Percentiles rank a stretch among this genome's conserved stretches.
Conservation (phyloP, 2,888 invertebrate genomes). For the Noctua janthe region DNA sequence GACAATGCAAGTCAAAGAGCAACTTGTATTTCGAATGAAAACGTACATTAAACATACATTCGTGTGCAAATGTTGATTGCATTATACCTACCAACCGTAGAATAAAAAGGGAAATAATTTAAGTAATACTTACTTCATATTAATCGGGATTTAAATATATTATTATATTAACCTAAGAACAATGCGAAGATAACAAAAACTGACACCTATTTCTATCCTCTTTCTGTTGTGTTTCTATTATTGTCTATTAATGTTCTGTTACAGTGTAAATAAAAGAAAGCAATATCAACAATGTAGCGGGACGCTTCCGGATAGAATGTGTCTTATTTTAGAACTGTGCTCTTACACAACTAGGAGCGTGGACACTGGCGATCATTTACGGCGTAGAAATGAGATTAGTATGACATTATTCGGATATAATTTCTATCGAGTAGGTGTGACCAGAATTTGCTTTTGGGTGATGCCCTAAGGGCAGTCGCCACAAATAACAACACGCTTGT, state of each 20-base stretch:
- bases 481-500: too few relatives aligned
- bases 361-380: constrained; percentile 1
- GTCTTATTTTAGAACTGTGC: constrained; percentile 30
- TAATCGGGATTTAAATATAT: not conserved
- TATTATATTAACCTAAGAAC: not conserved
- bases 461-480: not conserved
- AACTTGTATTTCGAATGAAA: not conserved
- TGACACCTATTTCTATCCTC: not conserved
- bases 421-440: not conserved
- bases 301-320: constrained; percentile 37
- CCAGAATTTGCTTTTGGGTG: not conserved
- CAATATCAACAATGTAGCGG: constrained; percentile 25
- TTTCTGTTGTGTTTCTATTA: not conserved
- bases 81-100: not conserved
- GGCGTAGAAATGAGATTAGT: not conserved
- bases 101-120: not conserved
- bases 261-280: constrained; percentile 30
- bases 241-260: constrained; percentile 39
- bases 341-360: constrained; percentile 1
- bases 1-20: constrained; percentile 5
- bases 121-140: not conserved
- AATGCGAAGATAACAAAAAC: not conserved
- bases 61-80: not conserved
- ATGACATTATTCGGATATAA: not conserved
- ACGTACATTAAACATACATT: not conserved